Percentiles rank a stretch among this genome's conserved stretches.
These are phyloP conservation scores for Vulpes lagopus DNA, from an alignment of 2,113 vertebrate genomes.

Conservation along the genomic window DNA sequence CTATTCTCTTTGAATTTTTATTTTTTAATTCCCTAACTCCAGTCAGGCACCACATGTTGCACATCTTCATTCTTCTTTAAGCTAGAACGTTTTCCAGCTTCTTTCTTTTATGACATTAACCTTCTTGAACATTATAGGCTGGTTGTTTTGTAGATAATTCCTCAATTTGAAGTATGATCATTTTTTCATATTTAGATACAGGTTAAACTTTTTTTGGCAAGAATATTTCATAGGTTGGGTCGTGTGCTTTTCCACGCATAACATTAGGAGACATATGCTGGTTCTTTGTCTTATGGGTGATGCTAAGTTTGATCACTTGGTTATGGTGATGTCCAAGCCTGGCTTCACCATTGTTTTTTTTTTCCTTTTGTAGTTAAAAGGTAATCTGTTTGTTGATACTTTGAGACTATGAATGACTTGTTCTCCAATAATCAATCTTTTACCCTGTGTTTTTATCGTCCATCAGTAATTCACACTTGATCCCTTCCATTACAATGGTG, in stretches of 20 bases:
- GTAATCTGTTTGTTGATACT: not conserved
- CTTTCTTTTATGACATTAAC: not conserved
- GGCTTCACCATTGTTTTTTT: not conserved
- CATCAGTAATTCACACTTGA: not conserved
- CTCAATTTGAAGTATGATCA: not conserved
- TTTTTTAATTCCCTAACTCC: not conserved
- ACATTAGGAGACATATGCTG: not conserved
- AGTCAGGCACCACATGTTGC: not conserved
- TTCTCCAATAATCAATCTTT: not conserved
- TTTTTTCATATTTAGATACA: not conserved
- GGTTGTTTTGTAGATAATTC: not conserved
- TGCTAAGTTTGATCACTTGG: not conserved
- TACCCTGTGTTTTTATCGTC: not conserved
- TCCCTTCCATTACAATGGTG: not conserved
- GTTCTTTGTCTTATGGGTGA: not conserved
- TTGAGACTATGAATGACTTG: not conserved
- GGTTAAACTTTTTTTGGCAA: not conserved
- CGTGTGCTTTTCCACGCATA: not conserved
- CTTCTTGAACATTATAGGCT: not conserved
- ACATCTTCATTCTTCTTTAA: not conserved
- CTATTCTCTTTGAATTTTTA: not conserved
- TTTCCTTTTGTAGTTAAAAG: slow-evolving; percentile 3
- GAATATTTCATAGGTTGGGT: not conserved
- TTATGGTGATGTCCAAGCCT: not conserved
- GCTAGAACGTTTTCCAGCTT: not conserved